These are phyloP conservation scores for Meloidogyne exigua DNA, from an alignment of 1,140 invertebrate genomes.

Conservation along the genomic window DNA sequence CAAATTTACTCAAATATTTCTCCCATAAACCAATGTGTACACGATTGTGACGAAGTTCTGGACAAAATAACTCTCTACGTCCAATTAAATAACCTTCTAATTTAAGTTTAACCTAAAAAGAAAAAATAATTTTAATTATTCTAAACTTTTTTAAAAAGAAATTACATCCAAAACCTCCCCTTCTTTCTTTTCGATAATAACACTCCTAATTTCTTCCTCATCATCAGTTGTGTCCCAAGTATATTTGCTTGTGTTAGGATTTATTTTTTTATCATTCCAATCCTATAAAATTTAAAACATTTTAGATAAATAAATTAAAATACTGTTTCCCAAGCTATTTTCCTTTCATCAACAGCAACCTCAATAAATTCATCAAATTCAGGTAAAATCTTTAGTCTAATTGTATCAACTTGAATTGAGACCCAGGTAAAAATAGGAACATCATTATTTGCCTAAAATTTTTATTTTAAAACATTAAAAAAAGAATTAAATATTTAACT, in stretches of 20 bases:
- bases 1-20: constrained; percentile 19
- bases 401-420: constrained; percentile 6
- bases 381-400: not conserved
- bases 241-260: constrained; percentile 17
- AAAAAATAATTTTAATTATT: not conserved
- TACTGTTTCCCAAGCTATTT: constrained; percentile 22
- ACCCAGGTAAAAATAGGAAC: constrained; percentile 23
- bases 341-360: constrained; percentile 24
- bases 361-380: constrained; percentile 9
- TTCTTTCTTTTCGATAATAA: constrained; percentile 20
- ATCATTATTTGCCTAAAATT: not conserved
- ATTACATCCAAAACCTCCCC: constrained; percentile 21
- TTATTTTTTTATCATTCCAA: constrained; percentile 22
- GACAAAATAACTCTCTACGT: constrained; percentile 26
- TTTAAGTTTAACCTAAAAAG: constrained; percentile 26
- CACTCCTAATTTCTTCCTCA: constrained; percentile 11
- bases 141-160: not conserved
- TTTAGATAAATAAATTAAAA: not conserved
- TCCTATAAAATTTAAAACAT: constrained; percentile 14
- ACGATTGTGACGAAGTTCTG: constrained; percentile 17
- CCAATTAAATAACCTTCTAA: constrained; percentile 28
- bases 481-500: not conserved
- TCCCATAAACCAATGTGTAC: constrained; percentile 29
- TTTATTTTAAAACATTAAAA: not conserved
- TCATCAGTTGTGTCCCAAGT: constrained; percentile 22